Base-by-base conservation (phyloP, 2,888 invertebrate species). In the Notodonta ziczac region DNA sequence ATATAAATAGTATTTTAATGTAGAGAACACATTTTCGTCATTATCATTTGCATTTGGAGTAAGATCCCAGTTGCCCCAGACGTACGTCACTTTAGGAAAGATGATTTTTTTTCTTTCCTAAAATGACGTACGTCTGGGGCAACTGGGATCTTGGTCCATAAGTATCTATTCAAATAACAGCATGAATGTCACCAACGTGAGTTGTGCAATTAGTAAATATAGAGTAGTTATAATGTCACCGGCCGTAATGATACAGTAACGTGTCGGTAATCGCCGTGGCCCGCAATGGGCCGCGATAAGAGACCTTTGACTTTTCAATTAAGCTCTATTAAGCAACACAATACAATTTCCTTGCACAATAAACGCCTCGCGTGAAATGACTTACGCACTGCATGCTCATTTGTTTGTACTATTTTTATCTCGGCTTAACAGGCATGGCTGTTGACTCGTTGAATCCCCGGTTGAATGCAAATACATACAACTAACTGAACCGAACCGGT, bases 231-330 rank as follows among this genome's bases (percentile, higher is more conserved):
- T 61, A 57, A 48, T 44, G 55, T 56, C 59, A 60, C 57, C 58
- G 58, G 50, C 57, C 59, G 57, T 61, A 68, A 70, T 72, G 68
- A 69, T 74, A 71, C 67, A 73, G 70, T 70, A 79, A 72, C 71
- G 77, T 73, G 79, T 74, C 76, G 71, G 72, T 80, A 74, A 81
- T 79, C 66, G 72, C 76, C 67, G 73, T 58, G 63, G 69, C 61
- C 69, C 72, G 66, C 75, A 78, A 80, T 76, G 76, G 65, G 52
- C 62, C 63, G 71, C 75, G 76, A 80, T 81, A 84, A 73, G 70
- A 73, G 80, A 82, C 84, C 84, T 85, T 81, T 84, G 85, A 80
- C 85, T 78, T 82, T 78, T 81, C 83, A 85, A 86, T 86, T 84
- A 81, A 81, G 80, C 76, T 76, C 79, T 78, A 81, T 84, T 82